Conservation (phyloP, 2,888 invertebrate species). For the Anodontia alba region DNA sequence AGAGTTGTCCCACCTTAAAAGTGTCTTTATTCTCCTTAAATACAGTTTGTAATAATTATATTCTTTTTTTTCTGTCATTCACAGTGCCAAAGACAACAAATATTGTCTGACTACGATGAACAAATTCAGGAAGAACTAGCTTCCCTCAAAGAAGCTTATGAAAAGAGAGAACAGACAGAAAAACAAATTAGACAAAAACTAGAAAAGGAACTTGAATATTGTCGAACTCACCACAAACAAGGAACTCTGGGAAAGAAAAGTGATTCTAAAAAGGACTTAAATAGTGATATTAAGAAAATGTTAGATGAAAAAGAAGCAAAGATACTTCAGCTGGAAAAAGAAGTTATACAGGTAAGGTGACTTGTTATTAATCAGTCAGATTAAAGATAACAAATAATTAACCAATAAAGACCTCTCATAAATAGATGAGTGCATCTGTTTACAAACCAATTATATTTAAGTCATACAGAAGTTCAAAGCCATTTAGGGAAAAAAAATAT, state of each 20-base stretch:
- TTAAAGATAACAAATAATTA: not conserved
- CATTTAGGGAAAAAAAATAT: too few relatives aligned
- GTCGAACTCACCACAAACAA: slow-evolving; percentile 65
- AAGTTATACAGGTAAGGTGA: slow-evolving; percentile 73
- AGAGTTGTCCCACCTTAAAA: too few relatives aligned
- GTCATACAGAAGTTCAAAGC: too few relatives aligned
- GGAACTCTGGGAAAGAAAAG: slow-evolving; percentile 35
- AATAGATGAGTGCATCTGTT: too few relatives aligned
- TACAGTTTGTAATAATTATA: too few relatives aligned
- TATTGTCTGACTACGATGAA: slow-evolving; percentile 90
- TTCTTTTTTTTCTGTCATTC: too few relatives aligned
- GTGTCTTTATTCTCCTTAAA: too few relatives aligned
- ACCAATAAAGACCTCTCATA: too few relatives aligned
- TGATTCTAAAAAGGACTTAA: slow-evolving; percentile 50
- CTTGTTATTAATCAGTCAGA: not conserved
- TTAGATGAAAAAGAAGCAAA: slow-evolving; percentile 90
- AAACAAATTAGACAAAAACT: slow-evolving; percentile 93
- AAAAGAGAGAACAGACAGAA: slow-evolving; percentile 94
- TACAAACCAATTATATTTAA: too few relatives aligned
- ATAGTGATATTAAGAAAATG: slow-evolving; percentile 87
- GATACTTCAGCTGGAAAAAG: slow-evolving; percentile 85
- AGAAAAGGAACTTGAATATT: slow-evolving; percentile 91
- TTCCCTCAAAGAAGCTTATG: slow-evolving; percentile 93
- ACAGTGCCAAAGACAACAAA: slow-evolving; percentile 73
- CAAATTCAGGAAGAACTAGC: slow-evolving; percentile 93